Percentiles rank a stretch among this genome's conserved stretches.
phyloP scores from a whole-genome alignment of 2,113 vertebrate genomes.

The Datnioides undecimradiatus region DNA sequence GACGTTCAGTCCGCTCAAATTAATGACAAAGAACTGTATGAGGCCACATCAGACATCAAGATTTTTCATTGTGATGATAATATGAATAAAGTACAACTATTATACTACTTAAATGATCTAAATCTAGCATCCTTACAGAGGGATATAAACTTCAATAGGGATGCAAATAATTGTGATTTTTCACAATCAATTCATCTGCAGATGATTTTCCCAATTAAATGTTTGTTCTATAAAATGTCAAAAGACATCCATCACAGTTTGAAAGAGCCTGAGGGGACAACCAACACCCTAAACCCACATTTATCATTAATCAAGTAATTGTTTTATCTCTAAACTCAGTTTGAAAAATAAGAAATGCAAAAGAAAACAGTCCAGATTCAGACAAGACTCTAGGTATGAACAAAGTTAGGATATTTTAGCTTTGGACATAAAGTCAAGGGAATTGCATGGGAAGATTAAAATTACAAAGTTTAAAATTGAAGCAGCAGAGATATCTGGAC shows the following conservation, averaged over 20 bases:
- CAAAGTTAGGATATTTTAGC: neutral
- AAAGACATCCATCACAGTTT: no score
- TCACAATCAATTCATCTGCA: no score
- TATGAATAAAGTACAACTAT: neutral
- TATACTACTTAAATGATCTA: neutral
- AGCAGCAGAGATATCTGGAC: neutral
- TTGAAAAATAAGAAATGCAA: neutral
- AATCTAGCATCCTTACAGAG: neutral
- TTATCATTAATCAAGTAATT: no score
- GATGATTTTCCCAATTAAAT: no score
- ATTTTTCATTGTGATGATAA: neutral
- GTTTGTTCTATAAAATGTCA: no score
- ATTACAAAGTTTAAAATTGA: neutral
- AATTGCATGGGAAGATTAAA: neutral
- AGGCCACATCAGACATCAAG: neutral
- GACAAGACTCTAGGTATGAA: neutral
- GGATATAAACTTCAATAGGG: neutral
- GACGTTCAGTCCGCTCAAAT: neutral
- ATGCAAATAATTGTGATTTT: no score
- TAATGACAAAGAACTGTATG: rapidly evolving
- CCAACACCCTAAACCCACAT: no score
- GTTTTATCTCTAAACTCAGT: no score
- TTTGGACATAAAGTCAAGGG: no score
- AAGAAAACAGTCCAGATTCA: neutral
- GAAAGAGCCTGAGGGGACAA: no score